phyloP scores from a whole-genome alignment of 2,888 invertebrate genomes.

The Cephus spinipes region DNA sequence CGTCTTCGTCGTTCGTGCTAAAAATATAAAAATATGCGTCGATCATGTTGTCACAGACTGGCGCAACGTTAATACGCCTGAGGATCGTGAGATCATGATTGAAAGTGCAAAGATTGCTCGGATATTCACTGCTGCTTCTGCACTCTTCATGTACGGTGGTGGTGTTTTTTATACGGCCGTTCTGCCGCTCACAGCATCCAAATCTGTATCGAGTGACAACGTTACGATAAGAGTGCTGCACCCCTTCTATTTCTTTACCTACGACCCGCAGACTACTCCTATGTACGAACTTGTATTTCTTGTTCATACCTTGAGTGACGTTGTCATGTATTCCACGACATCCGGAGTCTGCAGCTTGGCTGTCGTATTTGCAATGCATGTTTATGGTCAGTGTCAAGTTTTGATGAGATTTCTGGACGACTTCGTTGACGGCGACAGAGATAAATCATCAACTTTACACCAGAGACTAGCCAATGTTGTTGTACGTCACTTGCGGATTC shows the following conservation, averaged over 20 bases:
- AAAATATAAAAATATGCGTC: not conserved
- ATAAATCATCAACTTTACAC: too few species aligned
- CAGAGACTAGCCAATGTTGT: too few species aligned
- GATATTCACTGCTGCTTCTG: not conserved
- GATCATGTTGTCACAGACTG: not conserved
- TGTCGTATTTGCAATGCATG: constrained; percentile 54
- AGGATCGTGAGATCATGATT: not conserved
- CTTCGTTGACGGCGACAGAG: constrained; percentile 27
- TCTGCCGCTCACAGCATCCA: not conserved
- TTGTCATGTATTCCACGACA: constrained; percentile 51
- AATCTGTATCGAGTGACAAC: too few species aligned
- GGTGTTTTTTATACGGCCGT: not conserved
- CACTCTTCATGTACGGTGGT: not conserved
- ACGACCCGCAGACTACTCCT: constrained; percentile 28
- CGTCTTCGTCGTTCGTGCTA: constrained; percentile 35
- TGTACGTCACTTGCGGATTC: too few species aligned
- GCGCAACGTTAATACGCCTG: not conserved
- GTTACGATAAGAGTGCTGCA: constrained; percentile 41
- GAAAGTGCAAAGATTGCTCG: not conserved
- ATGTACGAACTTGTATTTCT: constrained; percentile 52
- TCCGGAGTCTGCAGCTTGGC: constrained; percentile 51
- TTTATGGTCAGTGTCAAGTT: constrained; percentile 54
- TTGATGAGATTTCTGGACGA: constrained; percentile 37
- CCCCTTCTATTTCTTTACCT: constrained; percentile 49
- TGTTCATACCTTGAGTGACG: constrained; percentile 47